A percentile compares a stretch with the other conserved stretches of the same genome.
These are phyloP conservation scores for Gopherus evgoodei DNA, from an alignment of 2,113 vertebrate genomes.

Conservation along the genomic window DNA sequence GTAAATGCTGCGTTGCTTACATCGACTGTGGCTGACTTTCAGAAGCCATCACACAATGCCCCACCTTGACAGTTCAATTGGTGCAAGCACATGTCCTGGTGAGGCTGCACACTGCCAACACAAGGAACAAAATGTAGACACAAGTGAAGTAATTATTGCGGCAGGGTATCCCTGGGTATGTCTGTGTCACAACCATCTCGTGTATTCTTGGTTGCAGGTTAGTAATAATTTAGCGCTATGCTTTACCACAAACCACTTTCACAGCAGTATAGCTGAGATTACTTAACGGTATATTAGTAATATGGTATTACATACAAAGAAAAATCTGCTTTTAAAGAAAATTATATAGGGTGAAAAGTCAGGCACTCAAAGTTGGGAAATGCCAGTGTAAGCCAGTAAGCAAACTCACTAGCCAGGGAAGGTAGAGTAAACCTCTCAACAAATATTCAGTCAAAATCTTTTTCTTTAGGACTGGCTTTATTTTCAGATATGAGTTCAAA, in stretches of 20 bases:
- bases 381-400: not conserved
- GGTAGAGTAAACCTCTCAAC: not conserved
- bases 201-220: not conserved
- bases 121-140: too few species aligned
- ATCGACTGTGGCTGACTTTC: too few species aligned
- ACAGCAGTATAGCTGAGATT: not conserved
- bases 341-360: not conserved
- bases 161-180: too few species aligned
- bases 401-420: not conserved
- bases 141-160: too few species aligned
- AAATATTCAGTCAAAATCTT: not conserved
- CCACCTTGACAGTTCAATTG: too few species aligned
- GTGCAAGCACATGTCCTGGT: too few species aligned
- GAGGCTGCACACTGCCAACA: too few species aligned
- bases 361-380: not conserved
- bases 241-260: constrained; percentile 5
- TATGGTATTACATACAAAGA: not conserved
- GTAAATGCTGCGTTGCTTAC: too few species aligned
- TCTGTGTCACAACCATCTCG: not conserved
- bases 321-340: not conserved
- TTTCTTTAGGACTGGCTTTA: fast-evolving
- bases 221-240: not conserved
- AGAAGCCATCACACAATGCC: too few species aligned
- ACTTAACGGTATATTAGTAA: not conserved
- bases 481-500: not conserved